Conservation (phyloP, 2,797 vertebrate species). For the Rhinatrema bivittatum region DNA sequence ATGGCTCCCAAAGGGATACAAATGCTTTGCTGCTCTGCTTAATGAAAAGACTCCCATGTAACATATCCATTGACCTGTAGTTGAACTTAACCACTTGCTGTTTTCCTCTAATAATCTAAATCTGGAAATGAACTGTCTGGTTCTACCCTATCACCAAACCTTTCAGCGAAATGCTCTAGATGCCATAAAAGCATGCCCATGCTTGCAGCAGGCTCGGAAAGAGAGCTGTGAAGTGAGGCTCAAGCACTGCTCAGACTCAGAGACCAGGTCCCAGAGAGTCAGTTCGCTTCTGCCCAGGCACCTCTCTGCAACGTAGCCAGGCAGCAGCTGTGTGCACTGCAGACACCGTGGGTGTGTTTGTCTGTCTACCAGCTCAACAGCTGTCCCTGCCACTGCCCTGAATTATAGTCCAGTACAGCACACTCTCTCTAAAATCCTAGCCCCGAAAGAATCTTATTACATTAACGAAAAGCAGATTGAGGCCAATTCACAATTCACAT, state of each 20-base stretch:
- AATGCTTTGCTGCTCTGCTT: constrained; percentile 9
- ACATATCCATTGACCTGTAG: constrained; percentile 42
- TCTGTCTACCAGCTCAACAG: constrained; percentile 30
- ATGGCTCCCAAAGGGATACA: constrained; percentile 2
- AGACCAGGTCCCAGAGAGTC: constrained; percentile 34
- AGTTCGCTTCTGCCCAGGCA: constrained; percentile 40
- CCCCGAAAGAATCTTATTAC: constrained; percentile 1
- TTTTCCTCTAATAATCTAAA: constrained; percentile 53
- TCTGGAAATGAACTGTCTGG: constrained; percentile 44
- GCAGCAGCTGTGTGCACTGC: constrained; percentile 55
- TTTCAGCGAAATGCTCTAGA: constrained; percentile 36
- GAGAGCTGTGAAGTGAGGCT: constrained; percentile 29
- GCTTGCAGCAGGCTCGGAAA: constrained; percentile 30
- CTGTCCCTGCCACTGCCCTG: constrained; percentile 22
- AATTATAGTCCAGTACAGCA: constrained; percentile 16
- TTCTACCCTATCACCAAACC: constrained; percentile 35
- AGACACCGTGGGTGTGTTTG: constrained; percentile 47
- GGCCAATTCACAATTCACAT: fast-evolving
- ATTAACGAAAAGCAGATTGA: background rate
- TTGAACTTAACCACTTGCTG: constrained; percentile 63
- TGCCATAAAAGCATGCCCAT: constrained; percentile 45
- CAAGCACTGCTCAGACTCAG: constrained; percentile 16
- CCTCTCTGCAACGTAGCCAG: constrained; percentile 53
- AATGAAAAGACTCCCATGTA: constrained; percentile 13
- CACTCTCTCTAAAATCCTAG: background rate